Percentiles rank a stretch among this genome's conserved stretches.
Evolutionary conservation across 2,888 invertebrate species (phyloP).

Genomic region (Trissolcus brochymenae): DNA sequence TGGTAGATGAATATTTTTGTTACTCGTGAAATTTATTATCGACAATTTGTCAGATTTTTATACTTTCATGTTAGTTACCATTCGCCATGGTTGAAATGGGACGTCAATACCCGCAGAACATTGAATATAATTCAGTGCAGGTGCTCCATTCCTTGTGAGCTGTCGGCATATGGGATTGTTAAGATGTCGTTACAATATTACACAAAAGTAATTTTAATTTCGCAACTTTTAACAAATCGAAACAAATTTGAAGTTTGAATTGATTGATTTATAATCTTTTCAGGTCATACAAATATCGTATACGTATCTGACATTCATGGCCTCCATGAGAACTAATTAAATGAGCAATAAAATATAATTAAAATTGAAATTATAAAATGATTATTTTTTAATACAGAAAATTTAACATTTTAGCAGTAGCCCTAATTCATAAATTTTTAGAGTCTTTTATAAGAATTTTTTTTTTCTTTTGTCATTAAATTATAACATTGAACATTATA

Average conservation of each 20-base stretch:
- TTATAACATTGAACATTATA: neutral
- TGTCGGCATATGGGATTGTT: slow-evolving; percentile 7
- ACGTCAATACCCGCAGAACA: neutral
- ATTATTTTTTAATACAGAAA: too few species aligned
- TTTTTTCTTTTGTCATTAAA: too few species aligned
- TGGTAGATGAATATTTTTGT: too few species aligned
- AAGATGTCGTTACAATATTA: slow-evolving; percentile 5
- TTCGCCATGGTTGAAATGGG: slow-evolving; percentile 4
- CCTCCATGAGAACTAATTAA: neutral
- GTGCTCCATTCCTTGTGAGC: neutral
- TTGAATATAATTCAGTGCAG: slow-evolving; percentile 12
- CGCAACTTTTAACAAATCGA: neutral
- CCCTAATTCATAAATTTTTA: too few species aligned
- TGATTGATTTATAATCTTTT: neutral
- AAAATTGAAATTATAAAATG: too few species aligned
- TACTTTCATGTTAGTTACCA: neutral
- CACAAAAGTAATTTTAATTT: neutral
- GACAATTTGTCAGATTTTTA: too few species aligned
- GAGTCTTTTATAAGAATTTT: too few species aligned
- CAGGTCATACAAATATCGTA: slow-evolving; percentile 2
- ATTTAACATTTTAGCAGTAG: too few species aligned
- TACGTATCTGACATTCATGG: neutral
- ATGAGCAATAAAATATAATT: too few species aligned
- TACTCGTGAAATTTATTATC: too few species aligned
- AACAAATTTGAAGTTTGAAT: neutral